Evolutionary conservation across 2,113 vertebrate species (phyloP).

Genomic region (Hippopotamus amphibius): DNA sequence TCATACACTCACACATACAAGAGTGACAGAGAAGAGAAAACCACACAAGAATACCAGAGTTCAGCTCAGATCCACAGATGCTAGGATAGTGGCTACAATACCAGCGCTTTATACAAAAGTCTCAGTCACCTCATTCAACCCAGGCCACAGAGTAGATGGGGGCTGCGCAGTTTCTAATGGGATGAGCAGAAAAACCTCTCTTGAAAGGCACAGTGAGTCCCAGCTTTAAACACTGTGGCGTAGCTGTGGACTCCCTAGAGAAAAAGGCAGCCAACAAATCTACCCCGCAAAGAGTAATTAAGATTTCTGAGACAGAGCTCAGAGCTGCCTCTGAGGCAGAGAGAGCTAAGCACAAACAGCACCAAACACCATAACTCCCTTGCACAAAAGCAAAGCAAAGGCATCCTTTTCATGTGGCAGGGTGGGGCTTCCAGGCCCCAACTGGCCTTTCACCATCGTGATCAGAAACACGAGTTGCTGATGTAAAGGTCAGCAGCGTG

Average conservation of each 20-base stretch:
- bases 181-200: conserved; percentile 46
- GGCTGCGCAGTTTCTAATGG: not conserved
- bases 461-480: conserved; percentile 72
- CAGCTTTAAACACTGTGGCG: conserved; percentile 61
- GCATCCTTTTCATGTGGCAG: conserved; percentile 59
- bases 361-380: conserved; percentile 43
- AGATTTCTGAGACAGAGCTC: conserved; percentile 65
- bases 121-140: not conserved
- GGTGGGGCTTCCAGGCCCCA: conserved; percentile 37
- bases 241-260: conserved; percentile 43
- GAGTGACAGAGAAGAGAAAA: not conserved
- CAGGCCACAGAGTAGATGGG: conserved; percentile 9
- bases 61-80: not conserved
- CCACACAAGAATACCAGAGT: not conserved
- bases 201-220: conserved; percentile 53
- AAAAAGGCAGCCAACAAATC: conserved; percentile 58
- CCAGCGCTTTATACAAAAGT: conserved; percentile 20
- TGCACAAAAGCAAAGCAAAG: conserved; percentile 51
- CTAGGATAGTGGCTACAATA: not conserved
- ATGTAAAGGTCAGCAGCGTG: conserved; percentile 75
- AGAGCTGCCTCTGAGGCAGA: conserved; percentile 44
- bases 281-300: conserved; percentile 60
- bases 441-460: conserved; percentile 63
- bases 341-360: conserved; percentile 36
- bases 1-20: not conserved